Conservation (phyloP, 2,888 invertebrate genomes). For the Mimumesa dahlbomi region DNA sequence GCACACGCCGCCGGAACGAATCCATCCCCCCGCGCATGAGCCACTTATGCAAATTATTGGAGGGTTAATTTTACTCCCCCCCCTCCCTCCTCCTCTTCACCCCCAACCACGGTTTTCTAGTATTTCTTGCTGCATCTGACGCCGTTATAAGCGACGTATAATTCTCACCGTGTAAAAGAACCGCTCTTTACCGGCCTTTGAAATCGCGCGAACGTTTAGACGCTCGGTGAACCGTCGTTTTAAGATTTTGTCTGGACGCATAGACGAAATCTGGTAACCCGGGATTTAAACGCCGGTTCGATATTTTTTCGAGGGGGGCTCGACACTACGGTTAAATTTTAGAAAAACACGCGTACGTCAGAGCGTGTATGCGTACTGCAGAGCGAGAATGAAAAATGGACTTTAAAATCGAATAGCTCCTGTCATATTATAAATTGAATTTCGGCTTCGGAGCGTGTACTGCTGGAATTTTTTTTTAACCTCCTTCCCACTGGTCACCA, state of each 20-base stretch:
- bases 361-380: slow-evolving; percentile 59
- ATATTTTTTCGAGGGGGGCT: slow-evolving; percentile 60
- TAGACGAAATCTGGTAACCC: slow-evolving; percentile 21
- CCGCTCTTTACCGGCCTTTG: background rate
- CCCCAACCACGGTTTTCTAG: slow-evolving; percentile 17
- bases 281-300: slow-evolving; percentile 60
- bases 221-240: background rate
- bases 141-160: slow-evolving; percentile 14
- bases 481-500: slow-evolving; percentile 45
- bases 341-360: slow-evolving; percentile 65
- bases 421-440: slow-evolving; percentile 79
- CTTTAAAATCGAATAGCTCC: slow-evolving; percentile 78
- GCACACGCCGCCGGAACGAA: slow-evolving; percentile 44
- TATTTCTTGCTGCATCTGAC: slow-evolving; percentile 32
- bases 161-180: slow-evolving; percentile 3
- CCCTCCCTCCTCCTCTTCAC: slow-evolving; percentile 5
- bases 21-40: slow-evolving; percentile 50
- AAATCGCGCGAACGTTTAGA: background rate
- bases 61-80: slow-evolving; percentile 67
- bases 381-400: slow-evolving; percentile 75
- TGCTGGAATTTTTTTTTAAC: slow-evolving; percentile 63
- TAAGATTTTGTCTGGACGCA: background rate
- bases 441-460: slow-evolving; percentile 72
- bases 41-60: slow-evolving; percentile 76
- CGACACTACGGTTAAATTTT: slow-evolving; percentile 65